Evolutionary conservation across 2,888 invertebrate species (phyloP), one percentile per base, ranked within the genome.

Genomic region (Dryadula phaetusa): DNA sequence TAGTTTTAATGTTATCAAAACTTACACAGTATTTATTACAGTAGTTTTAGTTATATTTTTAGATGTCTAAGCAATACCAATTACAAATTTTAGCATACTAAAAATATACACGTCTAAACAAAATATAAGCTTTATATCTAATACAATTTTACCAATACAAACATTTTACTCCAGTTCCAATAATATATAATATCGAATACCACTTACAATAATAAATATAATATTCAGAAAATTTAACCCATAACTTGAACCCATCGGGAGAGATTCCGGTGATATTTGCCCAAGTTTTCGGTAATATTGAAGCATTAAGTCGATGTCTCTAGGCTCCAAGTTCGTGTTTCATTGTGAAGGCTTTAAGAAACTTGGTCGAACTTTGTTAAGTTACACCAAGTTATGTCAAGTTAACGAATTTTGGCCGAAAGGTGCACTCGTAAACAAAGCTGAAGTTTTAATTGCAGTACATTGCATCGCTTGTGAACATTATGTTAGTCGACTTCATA

Each of bases 351-450:
- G 18, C 60, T 61, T 52, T 56, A 63, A 83, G 66, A 63, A 66
- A 63, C 62, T 62, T 65, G 42, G 62, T 32, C 42, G 49, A 64
- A 42, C 25, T 66, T 64, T 47, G 47, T 28, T 32, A 68, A 70
- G 68, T 65, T 65, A 40, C 37, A 54, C 60, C 70, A 70, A 70
- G 65, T 70, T 66, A 37, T 62, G 52, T 65, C 62, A 66, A 70
- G 65, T 66, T 65, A 62, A 70, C 78, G 77, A 83, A 85, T 84
- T 86, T 87, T 76, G 82, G 84, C 75, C 78, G 81, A 87, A 88
- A 88, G 89, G 86, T 89, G 90, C 86, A 84, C 83, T 86, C 84
- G 81, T 87, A 88, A 85, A 90, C 87, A 87, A 85, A 87, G 79
- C 66, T 68, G 73, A 90, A 90, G 88, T 91, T 90, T 90, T 90